phyloP scores from a whole-genome alignment of 2,888 invertebrate species.

The Lasioglossum malachurum region DNA sequence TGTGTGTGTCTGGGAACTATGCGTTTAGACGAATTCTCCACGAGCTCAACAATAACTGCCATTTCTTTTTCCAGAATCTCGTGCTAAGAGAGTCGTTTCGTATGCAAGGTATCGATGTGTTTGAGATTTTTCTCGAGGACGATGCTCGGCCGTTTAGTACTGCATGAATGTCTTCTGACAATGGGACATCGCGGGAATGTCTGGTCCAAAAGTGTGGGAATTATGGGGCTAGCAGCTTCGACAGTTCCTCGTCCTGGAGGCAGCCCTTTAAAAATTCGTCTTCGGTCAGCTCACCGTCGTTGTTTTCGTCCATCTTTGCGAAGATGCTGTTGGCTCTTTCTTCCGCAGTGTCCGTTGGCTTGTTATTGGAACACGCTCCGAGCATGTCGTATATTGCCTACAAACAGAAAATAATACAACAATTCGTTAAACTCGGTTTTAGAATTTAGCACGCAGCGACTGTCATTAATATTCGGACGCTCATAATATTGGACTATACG shows the following conservation, averaged over 20 bases:
- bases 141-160: constrained; percentile 44
- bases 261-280: constrained; percentile 99
- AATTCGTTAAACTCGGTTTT: too few species aligned
- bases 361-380: constrained; percentile 97
- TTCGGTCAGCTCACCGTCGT: constrained; percentile 98
- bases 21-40: constrained; percentile 2
- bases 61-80: neutral
- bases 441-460: too few species aligned
- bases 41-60: neutral
- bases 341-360: constrained; percentile 98
- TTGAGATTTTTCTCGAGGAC: constrained; percentile 26
- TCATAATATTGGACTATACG: too few species aligned
- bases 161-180: constrained; percentile 43
- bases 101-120: constrained; percentile 21
- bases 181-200: constrained; percentile 41
- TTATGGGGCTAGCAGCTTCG: constrained; percentile 98
- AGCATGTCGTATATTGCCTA: constrained; percentile 99
- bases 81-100: constrained; percentile 10
- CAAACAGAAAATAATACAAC: constrained; percentile 30
- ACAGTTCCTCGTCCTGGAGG: constrained; percentile 97
- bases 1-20: neutral
- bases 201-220: constrained; percentile 79
- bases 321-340: constrained; percentile 99
- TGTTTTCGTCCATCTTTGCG: constrained; percentile 99
- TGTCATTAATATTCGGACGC: too few species aligned